Base-by-base conservation (phyloP, 2,797 vertebrate genomes). In the Telmatherina bonti region DNA sequence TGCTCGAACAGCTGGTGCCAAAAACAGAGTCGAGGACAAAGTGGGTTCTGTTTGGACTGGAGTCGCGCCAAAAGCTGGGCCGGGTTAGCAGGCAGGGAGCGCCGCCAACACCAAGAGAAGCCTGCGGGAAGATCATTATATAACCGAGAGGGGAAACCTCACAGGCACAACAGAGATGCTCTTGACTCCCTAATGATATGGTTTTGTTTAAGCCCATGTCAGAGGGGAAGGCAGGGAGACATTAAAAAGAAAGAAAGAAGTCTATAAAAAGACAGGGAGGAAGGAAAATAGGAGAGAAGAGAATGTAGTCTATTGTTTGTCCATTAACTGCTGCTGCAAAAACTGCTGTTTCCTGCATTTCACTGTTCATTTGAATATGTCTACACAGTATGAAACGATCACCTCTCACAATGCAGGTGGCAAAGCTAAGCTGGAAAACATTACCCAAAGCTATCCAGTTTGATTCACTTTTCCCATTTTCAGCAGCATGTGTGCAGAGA, bases 11-110 rank as follows among this genome's bases (percentile, higher is more conserved):
- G 93, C 92, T 94, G 94, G 91, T 94, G 92, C 93, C 90, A 93
- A 92, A 92, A 92, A 91, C 91, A 80, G 81, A 90, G 89, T 74
- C n/a, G 77, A 89, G 90, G 92, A 95, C 94, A 94, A 93, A 93
- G 92, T 92, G 88, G 89, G 91, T 93, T 92, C 92, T 94, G 93
- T 94, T 94, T 93, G 87, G 81, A 87, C 92, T 95, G 93, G 93
- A 93, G 62, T 31, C 0, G 43, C 59, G 93, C 94, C 94, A 94
- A 89, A 36, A 72, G 74, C 84, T 71, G 81, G 79, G 78, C 89
- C 81, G 81, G 83, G 89, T 83, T 81, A 84, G 87, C 75, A 81
- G 90, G 88, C 81, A 80, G 91, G 82, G 89, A 83, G 82, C 49
- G 49, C 80, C 62, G 91, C 90, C 91, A 93, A 85, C 74, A 79